phyloP scores from a whole-genome alignment of 2,888 invertebrate species.

The Apodemia zela region DNA sequence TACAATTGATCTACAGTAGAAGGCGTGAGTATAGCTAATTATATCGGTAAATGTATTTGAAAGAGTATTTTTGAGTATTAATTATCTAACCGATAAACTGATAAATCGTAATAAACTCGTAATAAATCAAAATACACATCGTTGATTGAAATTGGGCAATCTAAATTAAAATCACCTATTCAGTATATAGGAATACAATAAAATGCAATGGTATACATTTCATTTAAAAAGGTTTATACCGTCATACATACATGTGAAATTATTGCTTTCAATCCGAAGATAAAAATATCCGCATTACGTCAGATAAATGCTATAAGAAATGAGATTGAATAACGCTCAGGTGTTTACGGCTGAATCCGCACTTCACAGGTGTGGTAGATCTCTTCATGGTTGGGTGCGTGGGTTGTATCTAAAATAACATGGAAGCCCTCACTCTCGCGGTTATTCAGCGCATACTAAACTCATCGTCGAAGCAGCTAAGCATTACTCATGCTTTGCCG shows the following conservation, averaged over 20 bases:
- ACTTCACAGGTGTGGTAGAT: slow-evolving; percentile 65
- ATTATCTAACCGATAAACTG: no score
- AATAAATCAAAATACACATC: no score
- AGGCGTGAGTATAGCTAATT: no score
- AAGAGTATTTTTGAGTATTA: no score
- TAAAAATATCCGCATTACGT: slow-evolving; percentile 18
- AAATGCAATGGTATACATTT: not conserved
- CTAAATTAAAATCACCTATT: no score
- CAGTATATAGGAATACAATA: no score
- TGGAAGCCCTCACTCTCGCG: slow-evolving; percentile 49
- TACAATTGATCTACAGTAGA: no score
- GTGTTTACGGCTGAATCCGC: slow-evolving; percentile 52
- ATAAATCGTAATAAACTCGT: no score
- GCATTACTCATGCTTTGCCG: slow-evolving; percentile 65
- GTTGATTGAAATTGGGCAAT: no score
- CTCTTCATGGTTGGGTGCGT: slow-evolving; percentile 53
- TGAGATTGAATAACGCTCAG: slow-evolving; percentile 65
- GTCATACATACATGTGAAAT: not conserved
- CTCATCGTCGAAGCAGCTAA: slow-evolving; percentile 8
- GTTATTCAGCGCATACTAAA: slow-evolving; percentile 61
- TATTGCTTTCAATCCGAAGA: not conserved
- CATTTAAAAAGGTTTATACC: not conserved
- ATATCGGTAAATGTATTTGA: no score
- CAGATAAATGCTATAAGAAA: slow-evolving; percentile 44
- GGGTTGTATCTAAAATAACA: slow-evolving; percentile 72